Percentiles rank a stretch among this genome's conserved stretches.
phyloP scores from a whole-genome alignment of 2,797 vertebrate species.

The Sardinella longiceps region DNA sequence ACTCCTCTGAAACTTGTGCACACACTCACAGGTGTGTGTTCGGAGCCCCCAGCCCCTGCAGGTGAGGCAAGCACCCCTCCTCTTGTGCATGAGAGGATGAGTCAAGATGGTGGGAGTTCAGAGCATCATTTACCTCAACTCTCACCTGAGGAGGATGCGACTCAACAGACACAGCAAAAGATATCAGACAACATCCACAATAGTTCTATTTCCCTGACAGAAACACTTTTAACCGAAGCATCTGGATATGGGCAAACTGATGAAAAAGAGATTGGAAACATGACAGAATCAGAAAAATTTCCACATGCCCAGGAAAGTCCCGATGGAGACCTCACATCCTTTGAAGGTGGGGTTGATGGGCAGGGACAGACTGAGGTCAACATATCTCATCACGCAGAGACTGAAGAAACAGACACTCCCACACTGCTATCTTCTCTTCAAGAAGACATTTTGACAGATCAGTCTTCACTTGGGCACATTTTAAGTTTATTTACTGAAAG shows the following conservation, averaged over 20 bases:
- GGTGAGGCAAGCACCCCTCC: neutral
- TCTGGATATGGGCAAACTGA: neutral
- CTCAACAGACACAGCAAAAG: neutral
- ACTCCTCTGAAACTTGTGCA: neutral
- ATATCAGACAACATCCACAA: neutral
- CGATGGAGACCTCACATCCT: neutral
- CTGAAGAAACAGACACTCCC: neutral
- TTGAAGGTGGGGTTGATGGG: neutral
- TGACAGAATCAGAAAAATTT: slow-evolving; percentile 4
- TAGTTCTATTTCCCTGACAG: neutral
- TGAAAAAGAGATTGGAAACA: neutral
- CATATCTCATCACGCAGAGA: neutral
- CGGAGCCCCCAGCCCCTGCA: neutral
- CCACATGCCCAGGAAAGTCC: neutral
- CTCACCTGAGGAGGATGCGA: neutral
- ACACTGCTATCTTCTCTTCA: neutral
- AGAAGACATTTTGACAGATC: neutral
- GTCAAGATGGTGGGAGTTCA: neutral
- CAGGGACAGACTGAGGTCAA: neutral
- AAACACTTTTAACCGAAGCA: neutral
- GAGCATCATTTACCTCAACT: neutral
- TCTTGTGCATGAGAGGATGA: neutral
- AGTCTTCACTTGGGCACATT: neutral
- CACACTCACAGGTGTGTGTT: slow-evolving; percentile 12
- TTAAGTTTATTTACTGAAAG: neutral